Evolutionary conservation across 2,888 invertebrate species (phyloP), one percentile per base, ranked within the genome.

Genomic region (Ptychoptera contaminata): DNA sequence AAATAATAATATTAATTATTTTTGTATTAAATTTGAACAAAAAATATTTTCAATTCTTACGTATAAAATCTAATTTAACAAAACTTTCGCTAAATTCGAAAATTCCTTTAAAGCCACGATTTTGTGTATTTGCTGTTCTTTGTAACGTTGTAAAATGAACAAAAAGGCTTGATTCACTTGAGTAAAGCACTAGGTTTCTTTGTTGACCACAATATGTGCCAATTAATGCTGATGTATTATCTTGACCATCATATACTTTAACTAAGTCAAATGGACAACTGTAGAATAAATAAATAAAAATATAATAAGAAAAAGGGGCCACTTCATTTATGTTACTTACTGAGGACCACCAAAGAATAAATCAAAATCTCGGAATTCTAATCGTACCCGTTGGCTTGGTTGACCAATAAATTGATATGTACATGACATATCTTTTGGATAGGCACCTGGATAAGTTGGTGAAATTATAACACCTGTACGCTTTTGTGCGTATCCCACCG

Each of bases 241-340:
- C 82, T 52, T 80, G 76, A 53, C 97, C 97, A 72, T 98, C 97
- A 72, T 87, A 92, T 54, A 98, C 83, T 69, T 90, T 90, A 57
- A 98, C 86, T 72, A 82, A 92, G 73, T 98, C 97, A 73, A 94
- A 94, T 50, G 97, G 97, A 72, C 97, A 98, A 67, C 97, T 97
- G 16, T 7, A 51, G 45, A 45, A 32, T 16, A 35, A 11, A 43
- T 32, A 35, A 31, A 40, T 35, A 34, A 23, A 37, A 30, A 29
- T 31, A 14, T 9, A 29, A 11, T 30, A 14, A 45, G n/a, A n/a
- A n/a, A n/a, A n/a, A n/a, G n/a, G n/a, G n/a, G n/a, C 12, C 10
- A 37, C 5, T 38, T 32, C 12, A 15, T 44, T 34, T 34, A 10
- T 29, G 16, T 14, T 57, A 77, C 92, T 83, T 70, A 96, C 96